Evolutionary conservation across 1,140 invertebrate genomes (phyloP), one percentile per base, ranked within the genome.

Genomic region (Temnothorax curvispinosus): DNA sequence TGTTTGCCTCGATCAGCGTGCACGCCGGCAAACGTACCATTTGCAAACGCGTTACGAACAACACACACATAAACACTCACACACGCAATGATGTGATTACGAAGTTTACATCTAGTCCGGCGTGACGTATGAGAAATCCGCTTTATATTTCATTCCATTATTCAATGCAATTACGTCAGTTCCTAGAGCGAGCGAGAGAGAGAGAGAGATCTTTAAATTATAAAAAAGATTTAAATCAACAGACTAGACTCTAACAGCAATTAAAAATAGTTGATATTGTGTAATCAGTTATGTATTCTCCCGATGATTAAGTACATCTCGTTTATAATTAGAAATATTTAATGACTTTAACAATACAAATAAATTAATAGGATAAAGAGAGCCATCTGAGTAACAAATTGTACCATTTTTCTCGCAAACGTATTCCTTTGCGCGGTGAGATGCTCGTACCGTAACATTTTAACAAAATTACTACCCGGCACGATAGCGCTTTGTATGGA

Each of bases 1-100:
- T 80, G 77, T 89, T 89, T 85, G 18, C 35, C 62, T 62, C 69
- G 52, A 74, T 21, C 74, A 35, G 32, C 60, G 54, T 44, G 41
- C 52, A 54, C 21, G 64, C n/a, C 65, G 50, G 67, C 47, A 52
- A 54, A 38, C 50, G 52, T 72, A 38, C 5, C 38, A 50, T 71
- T 82, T 71, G 47, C 64, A 44, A 56, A 27, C 18, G 52, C 50
- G 47, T 65, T 50, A 35, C 47, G 15, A 47, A 41, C 32, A 35
- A 78, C 58, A 41, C 64, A 38, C 62, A n/a, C 8, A 18, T 35
- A 77, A 54, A 78, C 44, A 67, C 60, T 21, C 38, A 41, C n/a
- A 21, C 5, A n/a, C 38, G 64, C 75, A 80, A 67, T 67, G n/a
- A 52, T 35, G 21, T 13, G 52, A 72, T 72, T 72, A 27, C 11